Conservation (phyloP, 2,888 invertebrate species). For the Buathra laborator region DNA sequence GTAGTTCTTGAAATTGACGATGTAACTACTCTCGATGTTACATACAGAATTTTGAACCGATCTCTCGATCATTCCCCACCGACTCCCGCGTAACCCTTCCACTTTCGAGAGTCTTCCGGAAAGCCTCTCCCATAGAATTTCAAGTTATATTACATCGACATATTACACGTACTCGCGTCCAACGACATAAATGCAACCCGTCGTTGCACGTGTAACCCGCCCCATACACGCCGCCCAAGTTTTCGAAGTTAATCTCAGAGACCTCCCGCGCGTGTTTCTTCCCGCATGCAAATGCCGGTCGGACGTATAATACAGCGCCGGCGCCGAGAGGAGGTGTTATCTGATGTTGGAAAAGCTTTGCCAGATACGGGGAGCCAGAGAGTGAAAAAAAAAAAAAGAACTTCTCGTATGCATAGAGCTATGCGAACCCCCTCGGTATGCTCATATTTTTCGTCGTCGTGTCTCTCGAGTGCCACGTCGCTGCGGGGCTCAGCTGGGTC, state of each 20-base stretch:
- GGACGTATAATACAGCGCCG: conserved; percentile 12
- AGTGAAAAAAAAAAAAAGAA: conserved; percentile 16
- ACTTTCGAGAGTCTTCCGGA: background rate
- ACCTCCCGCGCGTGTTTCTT: conserved; percentile 37
- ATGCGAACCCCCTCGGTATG: background rate
- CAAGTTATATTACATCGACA: conserved; percentile 45
- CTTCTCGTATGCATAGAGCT: conserved; percentile 9
- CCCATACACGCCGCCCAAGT: conserved; percentile 30
- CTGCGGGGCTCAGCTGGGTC: conserved; percentile 38
- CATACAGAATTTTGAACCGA: background rate
- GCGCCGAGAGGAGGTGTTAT: conserved; percentile 27
- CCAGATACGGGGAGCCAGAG: conserved; percentile 21
- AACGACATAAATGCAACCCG: conserved; percentile 53
- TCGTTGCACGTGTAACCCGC: conserved; percentile 43
- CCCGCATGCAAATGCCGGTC: conserved; percentile 55
- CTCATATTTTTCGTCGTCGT: conserved; percentile 56
- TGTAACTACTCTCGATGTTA: background rate
- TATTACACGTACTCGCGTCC: conserved; percentile 21
- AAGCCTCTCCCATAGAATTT: conserved; percentile 7
- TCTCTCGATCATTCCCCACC: background rate
- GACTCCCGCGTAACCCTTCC: background rate
- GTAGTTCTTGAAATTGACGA: too few species aligned
- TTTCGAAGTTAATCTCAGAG: conserved; percentile 61
- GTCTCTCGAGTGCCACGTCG: conserved; percentile 46
- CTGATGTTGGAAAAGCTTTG: conserved; percentile 14